phyloP scores from a whole-genome alignment of 2,888 invertebrate species.

The Thyatira batis region DNA sequence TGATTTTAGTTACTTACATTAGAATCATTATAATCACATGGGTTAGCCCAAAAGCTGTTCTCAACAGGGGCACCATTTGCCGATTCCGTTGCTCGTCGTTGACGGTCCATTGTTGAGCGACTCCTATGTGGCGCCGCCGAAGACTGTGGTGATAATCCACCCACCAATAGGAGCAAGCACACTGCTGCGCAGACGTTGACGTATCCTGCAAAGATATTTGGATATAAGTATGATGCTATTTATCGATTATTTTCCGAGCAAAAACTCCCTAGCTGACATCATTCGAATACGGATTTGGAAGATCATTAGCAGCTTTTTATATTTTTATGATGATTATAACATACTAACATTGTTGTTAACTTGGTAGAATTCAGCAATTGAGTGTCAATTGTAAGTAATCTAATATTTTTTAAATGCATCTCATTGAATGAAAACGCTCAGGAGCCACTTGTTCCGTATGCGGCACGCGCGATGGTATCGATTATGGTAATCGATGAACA shows the following conservation, averaged over 20 bases:
- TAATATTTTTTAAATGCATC: constrained; percentile 49
- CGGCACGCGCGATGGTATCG: constrained; percentile 76
- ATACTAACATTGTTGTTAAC: not conserved
- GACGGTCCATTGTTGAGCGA: constrained; percentile 56
- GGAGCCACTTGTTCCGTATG: constrained; percentile 69
- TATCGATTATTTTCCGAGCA: not conserved
- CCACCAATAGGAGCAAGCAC: constrained; percentile 69
- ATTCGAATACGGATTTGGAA: not conserved
- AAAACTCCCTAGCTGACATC: not conserved
- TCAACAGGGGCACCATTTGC: constrained; percentile 23
- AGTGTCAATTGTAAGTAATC: constrained; percentile 31
- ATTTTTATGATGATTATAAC: not conserved
- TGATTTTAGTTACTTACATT: constrained; percentile 35
- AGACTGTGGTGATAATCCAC: constrained; percentile 62
- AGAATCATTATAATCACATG: constrained; percentile 61
- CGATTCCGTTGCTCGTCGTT: constrained; percentile 46
- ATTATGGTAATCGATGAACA: constrained; percentile 81
- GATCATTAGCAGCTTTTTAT: not conserved
- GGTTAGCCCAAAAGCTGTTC: constrained; percentile 65
- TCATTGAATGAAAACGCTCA: constrained; percentile 58
- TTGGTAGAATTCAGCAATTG: constrained; percentile 7
- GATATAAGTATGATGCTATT: not conserved
- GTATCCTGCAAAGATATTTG: constrained; percentile 53
- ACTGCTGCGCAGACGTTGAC: constrained; percentile 78
- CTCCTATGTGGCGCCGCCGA: constrained; percentile 66